These are phyloP conservation scores for Stigmatopora argus DNA, from an alignment of 2,113 vertebrate genomes.

Conservation along the genomic window DNA sequence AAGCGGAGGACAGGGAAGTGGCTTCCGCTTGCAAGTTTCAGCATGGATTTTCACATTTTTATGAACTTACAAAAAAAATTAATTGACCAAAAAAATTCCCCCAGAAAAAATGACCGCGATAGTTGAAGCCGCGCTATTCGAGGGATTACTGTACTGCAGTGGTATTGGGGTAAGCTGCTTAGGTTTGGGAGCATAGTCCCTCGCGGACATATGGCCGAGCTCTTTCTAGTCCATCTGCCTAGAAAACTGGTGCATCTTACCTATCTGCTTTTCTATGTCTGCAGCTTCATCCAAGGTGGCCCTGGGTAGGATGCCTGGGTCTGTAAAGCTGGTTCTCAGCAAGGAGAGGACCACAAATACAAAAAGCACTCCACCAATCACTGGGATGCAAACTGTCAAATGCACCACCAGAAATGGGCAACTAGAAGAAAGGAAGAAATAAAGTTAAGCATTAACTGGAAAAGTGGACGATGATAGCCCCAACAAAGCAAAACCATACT, in stretches of 20 bases:
- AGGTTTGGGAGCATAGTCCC: conserved; percentile 24
- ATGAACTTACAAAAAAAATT: too few species aligned
- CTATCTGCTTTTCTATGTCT: conserved; percentile 87
- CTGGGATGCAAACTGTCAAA: conserved; percentile 85
- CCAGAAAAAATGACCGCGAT: too few species aligned
- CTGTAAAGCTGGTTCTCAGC: conserved; percentile 90
- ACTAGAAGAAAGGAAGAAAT: conserved; percentile 58
- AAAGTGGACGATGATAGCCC: not conserved
- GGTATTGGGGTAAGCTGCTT: conserved; percentile 38
- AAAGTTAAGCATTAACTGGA: not conserved
- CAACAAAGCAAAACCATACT: not conserved
- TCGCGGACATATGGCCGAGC: conserved; percentile 47
- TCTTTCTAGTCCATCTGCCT: conserved; percentile 48
- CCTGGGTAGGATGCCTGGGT: conserved; percentile 91
- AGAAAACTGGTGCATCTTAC: conserved; percentile 62
- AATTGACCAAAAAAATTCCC: too few species aligned
- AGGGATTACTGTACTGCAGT: too few species aligned
- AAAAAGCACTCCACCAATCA: conserved; percentile 84
- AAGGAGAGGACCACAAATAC: conserved; percentile 86
- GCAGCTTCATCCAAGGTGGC: conserved; percentile 87
- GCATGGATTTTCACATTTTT: too few species aligned
- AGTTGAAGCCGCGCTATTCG: conserved; percentile 10
- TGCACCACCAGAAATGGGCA: conserved; percentile 86
- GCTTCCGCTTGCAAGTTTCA: too few species aligned
- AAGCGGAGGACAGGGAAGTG: too few species aligned